Conservation (phyloP, 2,797 vertebrate species). For the Gadopsis marmoratus region DNA sequence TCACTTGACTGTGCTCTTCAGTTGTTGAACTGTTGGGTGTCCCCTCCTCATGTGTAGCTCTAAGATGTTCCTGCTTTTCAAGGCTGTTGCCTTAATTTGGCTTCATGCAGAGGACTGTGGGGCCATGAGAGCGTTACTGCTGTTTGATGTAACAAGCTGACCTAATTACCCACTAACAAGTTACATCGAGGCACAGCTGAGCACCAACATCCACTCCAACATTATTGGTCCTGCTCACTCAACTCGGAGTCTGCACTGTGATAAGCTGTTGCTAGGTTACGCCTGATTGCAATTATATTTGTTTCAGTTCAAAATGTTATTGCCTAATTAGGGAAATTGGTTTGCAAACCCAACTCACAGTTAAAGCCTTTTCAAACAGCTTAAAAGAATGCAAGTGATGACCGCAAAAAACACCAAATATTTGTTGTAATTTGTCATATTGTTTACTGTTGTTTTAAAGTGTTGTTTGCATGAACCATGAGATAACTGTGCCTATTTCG, state of each 20-base stretch:
- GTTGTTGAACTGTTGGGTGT: neutral
- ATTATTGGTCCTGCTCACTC: constrained; percentile 41
- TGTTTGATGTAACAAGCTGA: constrained; percentile 73
- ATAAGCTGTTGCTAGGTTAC: constrained; percentile 55
- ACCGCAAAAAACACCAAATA: neutral
- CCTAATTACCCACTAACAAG: constrained; percentile 79
- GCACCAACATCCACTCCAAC: constrained; percentile 56
- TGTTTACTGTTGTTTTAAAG: neutral
- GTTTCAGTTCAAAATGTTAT: constrained; percentile 20
- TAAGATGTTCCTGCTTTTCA: constrained; percentile 50
- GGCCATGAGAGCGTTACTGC: constrained; percentile 55
- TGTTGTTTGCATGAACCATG: neutral
- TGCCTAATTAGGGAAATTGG: constrained; percentile 16
- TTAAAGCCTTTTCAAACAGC: neutral
- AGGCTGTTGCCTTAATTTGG: constrained; percentile 62
- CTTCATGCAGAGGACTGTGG: constrained; percentile 45
- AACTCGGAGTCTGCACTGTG: neutral
- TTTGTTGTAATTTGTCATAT: neutral
- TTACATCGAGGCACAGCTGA: constrained; percentile 67
- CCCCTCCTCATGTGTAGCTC: constrained; percentile 4
- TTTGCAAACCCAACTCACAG: neutral
- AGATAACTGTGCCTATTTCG: too few species aligned
- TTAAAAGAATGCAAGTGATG: neutral
- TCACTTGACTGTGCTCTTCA: constrained; percentile 12
- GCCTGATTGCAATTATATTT: constrained; percentile 22